Evolutionary conservation across 2,888 invertebrate genomes (phyloP).

Genomic region (Xiphydria camelus): DNA sequence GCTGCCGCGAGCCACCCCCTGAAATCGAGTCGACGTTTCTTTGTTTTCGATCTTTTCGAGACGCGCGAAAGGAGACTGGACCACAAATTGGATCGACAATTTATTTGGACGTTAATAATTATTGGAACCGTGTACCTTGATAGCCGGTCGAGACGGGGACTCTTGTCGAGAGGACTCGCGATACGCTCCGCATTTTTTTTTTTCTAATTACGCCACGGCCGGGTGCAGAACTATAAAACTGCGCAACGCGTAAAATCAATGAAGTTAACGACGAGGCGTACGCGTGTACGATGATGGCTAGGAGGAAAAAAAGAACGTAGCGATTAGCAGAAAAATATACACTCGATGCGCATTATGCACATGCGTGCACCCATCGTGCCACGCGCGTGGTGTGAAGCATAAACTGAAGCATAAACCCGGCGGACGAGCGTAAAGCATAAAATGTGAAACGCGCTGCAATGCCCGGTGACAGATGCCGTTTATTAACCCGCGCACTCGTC

Average conservation of each 20-base stretch:
- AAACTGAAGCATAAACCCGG: slow-evolving; percentile 53
- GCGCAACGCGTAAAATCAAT: not conserved
- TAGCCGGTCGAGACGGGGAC: slow-evolving; percentile 23
- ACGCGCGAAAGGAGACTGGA: too few relatives aligned
- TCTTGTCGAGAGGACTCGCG: not conserved
- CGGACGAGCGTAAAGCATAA: slow-evolving; percentile 49
- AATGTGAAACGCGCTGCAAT: slow-evolving; percentile 51
- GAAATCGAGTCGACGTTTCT: too few relatives aligned
- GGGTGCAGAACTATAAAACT: slow-evolving; percentile 6
- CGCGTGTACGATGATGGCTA: slow-evolving; percentile 24
- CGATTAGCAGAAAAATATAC: slow-evolving; percentile 33
- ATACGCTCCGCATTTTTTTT: not conserved
- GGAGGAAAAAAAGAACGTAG: slow-evolving; percentile 18
- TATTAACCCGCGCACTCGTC: too few relatives aligned
- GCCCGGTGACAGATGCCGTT: slow-evolving; percentile 56
- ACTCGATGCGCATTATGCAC: slow-evolving; percentile 34
- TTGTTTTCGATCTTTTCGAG: too few relatives aligned
- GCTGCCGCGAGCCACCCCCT: too few relatives aligned
- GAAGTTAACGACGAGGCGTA: slow-evolving; percentile 9
- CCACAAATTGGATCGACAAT: too few relatives aligned
- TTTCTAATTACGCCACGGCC: not conserved
- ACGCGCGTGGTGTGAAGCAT: slow-evolving; percentile 55
- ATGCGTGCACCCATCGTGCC: slow-evolving; percentile 35
- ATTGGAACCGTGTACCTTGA: too few relatives aligned
- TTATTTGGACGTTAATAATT: too few relatives aligned